Evolutionary conservation across 2,888 invertebrate genomes (phyloP).

Genomic region (Trisateles emortualis): DNA sequence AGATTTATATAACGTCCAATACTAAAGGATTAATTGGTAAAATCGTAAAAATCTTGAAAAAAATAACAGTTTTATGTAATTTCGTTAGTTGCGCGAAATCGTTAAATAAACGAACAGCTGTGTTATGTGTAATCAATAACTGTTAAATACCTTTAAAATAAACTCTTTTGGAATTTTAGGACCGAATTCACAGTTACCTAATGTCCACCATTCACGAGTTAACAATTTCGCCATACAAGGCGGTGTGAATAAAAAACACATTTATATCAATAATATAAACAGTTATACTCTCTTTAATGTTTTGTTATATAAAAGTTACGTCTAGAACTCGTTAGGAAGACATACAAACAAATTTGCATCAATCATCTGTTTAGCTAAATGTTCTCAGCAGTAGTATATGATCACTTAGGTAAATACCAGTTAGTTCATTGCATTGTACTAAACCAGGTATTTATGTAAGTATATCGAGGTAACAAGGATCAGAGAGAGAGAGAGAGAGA

Average conservation of each 20-base stretch:
- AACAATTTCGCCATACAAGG: conserved; percentile 23
- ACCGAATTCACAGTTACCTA: conserved; percentile 15
- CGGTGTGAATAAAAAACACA: conserved; percentile 27
- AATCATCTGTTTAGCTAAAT: background rate
- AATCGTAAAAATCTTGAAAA: conserved; percentile 11
- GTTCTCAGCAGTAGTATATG: no score
- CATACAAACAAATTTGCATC: background rate
- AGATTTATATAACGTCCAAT: conserved; percentile 21
- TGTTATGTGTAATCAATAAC: conserved; percentile 23
- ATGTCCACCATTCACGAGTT: conserved; percentile 16
- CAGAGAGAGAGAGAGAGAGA: no score
- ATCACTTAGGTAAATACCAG: no score
- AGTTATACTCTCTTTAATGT: conserved; percentile 15
- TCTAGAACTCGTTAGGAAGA: conserved; percentile 6
- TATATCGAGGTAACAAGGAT: no score
- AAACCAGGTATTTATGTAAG: no score
- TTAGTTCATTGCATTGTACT: no score
- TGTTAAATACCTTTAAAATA: conserved; percentile 8
- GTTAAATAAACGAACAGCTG: conserved; percentile 13
- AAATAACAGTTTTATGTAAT: conserved; percentile 16
- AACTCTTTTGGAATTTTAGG: conserved; percentile 18
- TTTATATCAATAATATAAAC: conserved; percentile 19
- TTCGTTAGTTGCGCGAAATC: conserved; percentile 32
- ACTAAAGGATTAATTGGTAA: conserved; percentile 29
- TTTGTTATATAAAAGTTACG: conserved; percentile 35